Evolutionary conservation across 2,888 invertebrate species (phyloP).

Genomic region (Ditula angustiorana): DNA sequence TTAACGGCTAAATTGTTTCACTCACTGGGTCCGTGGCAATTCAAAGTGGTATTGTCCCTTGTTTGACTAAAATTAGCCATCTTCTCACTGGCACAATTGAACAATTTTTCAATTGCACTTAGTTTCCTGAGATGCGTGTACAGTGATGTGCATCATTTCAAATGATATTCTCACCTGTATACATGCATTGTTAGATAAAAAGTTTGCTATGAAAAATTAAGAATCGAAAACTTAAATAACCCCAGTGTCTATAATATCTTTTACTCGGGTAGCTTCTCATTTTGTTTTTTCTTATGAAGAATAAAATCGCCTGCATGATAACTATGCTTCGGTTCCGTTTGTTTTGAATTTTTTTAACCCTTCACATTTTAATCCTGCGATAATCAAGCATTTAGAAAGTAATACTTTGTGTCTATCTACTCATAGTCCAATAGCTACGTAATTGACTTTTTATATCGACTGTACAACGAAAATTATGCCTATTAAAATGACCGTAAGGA

Average conservation of each 20-base stretch:
- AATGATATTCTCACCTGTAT: constrained; percentile 11
- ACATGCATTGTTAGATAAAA: constrained; percentile 37
- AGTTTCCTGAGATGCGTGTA: constrained; percentile 72
- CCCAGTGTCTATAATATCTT: no score
- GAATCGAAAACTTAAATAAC: not conserved
- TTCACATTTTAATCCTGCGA: no score
- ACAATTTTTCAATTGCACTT: constrained; percentile 83
- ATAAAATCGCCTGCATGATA: no score
- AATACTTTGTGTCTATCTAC: not conserved
- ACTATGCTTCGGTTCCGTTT: no score
- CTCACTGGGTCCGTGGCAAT: constrained; percentile 49
- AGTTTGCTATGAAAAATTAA: no score
- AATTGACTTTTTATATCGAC: constrained; percentile 50
- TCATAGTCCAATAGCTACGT: constrained; percentile 6
- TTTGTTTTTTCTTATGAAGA: no score
- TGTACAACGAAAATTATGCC: constrained; percentile 69
- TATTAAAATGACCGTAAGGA: constrained; percentile 67
- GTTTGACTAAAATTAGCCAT: constrained; percentile 68
- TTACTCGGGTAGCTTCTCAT: no score
- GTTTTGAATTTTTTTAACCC: no score
- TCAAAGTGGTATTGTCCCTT: constrained; percentile 64
- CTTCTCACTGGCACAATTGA: constrained; percentile 73
- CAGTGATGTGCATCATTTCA: constrained; percentile 42
- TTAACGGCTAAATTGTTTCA: constrained; percentile 9
- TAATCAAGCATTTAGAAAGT: not conserved